Evolutionary conservation across 53 echinoderm and acorn worm species (phyloP).

Genomic region (Zoroaster sp.): DNA sequence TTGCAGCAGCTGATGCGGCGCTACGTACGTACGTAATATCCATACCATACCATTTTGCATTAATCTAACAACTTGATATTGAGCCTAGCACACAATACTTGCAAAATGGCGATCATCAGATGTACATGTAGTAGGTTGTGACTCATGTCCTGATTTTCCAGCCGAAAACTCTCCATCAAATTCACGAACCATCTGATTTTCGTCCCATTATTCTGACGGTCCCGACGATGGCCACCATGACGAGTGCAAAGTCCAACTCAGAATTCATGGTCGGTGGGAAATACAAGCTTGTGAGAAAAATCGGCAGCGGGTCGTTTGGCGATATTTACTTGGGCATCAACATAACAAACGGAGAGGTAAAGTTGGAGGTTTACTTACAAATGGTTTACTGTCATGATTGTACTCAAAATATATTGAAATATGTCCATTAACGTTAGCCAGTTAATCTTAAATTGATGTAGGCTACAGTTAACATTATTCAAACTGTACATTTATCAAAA

Average conservation of each 20-base stretch:
- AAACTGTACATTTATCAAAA: too few relatives aligned
- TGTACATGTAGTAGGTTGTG: not conserved
- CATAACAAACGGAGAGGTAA: slow-evolving; percentile 97
- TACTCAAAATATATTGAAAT: not conserved
- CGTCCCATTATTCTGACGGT: not conserved
- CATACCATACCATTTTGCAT: too few relatives aligned
- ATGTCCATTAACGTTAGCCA: too few relatives aligned
- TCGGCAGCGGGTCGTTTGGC: slow-evolving; percentile 98
- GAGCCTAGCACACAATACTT: not conserved
- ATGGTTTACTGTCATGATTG: not conserved
- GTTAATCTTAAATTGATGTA: too few relatives aligned
- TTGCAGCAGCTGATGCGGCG: too few relatives aligned
- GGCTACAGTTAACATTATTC: too few relatives aligned
- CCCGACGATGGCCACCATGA: slow-evolving; percentile 3
- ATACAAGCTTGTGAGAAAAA: slow-evolving; percentile 91
- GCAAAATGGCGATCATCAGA: slow-evolving; percentile 19
- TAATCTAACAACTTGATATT: not conserved
- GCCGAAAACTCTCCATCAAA: not conserved
- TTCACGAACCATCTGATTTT: not conserved
- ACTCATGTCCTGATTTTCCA: slow-evolving; percentile 46
- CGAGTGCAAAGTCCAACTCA: slow-evolving; percentile 53
- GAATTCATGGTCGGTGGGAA: slow-evolving; percentile 69
- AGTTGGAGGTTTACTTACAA: not conserved
- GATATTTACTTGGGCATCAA: slow-evolving; percentile 99
- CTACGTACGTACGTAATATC: too few relatives aligned